Conservation (phyloP, 2,888 invertebrate species). For the Hemithea aestivaria region DNA sequence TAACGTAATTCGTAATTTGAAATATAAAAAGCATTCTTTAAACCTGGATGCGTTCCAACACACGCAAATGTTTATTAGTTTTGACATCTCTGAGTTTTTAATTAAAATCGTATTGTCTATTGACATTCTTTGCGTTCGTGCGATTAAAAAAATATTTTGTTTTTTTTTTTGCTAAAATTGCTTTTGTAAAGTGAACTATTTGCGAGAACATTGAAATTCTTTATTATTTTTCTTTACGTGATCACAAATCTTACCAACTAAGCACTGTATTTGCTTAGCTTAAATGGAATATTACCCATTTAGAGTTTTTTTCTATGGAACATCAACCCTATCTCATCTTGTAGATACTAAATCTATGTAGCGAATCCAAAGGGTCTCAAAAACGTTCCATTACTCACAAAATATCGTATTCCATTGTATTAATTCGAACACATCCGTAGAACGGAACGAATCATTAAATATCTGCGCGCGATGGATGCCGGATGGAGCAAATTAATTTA, state of each 20-base stretch:
- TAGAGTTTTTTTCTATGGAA: too few relatives aligned
- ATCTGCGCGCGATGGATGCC: constrained; percentile 60
- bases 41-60: constrained; percentile 63
- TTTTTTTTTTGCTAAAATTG: too few relatives aligned
- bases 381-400: constrained; percentile 14
- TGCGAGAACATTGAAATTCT: too few relatives aligned
- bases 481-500: constrained; percentile 59
- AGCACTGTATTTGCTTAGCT: too few relatives aligned
- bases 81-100: constrained; percentile 46
- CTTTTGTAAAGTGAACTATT: too few relatives aligned
- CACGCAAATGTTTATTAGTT: constrained; percentile 47
- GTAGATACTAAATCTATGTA: not conserved
- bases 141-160: constrained; percentile 6
- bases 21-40: constrained; percentile 47
- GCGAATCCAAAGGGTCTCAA: not conserved
- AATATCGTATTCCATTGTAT: constrained; percentile 5
- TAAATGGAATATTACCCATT: too few relatives aligned
- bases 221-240: too few relatives aligned
- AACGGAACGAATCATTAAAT: constrained; percentile 45
- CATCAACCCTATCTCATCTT: too few relatives aligned
- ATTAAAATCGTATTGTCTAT: constrained; percentile 53
- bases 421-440: constrained; percentile 8
- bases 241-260: too few relatives aligned
- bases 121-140: constrained; percentile 15
- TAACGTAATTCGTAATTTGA: constrained; percentile 44